Evolutionary conservation across 2,797 vertebrate genomes (phyloP).

Genomic region (Rhincodon typus): DNA sequence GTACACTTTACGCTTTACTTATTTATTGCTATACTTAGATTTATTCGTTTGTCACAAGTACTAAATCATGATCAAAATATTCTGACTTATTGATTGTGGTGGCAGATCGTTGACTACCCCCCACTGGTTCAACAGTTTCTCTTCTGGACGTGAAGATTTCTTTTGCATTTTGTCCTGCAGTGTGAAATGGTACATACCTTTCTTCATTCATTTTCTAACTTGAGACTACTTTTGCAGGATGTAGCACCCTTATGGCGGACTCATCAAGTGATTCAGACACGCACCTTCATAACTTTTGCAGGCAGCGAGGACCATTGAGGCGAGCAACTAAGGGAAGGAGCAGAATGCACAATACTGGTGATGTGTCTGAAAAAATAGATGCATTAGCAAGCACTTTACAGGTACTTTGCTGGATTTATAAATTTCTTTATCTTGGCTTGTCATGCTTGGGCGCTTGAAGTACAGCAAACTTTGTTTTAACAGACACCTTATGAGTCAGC

Average conservation of each 20-base stretch:
- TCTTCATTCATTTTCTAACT: not conserved
- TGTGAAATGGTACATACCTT: not conserved
- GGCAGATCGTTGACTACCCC: not conserved
- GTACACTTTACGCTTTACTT: no score
- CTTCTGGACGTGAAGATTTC: not conserved
- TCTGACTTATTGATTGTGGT: not conserved
- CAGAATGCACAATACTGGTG: slow-evolving; percentile 46
- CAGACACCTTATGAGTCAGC: no score
- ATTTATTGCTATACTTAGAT: no score
- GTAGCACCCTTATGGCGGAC: slow-evolving; percentile 64
- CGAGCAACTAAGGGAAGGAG: slow-evolving; percentile 45
- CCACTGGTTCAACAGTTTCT: not conserved
- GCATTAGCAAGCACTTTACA: slow-evolving; percentile 81
- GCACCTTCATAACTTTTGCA: slow-evolving; percentile 47
- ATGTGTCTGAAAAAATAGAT: slow-evolving; percentile 78
- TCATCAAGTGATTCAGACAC: slow-evolving; percentile 80
- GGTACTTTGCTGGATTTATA: slow-evolving; percentile 54
- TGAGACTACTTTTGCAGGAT: not conserved
- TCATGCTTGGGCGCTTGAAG: not conserved
- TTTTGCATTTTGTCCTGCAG: no score
- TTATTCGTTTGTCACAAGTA: no score
- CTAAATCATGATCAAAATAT: not conserved
- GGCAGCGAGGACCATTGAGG: slow-evolving; percentile 55
- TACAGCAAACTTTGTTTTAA: no score
- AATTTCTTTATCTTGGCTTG: not conserved